Conservation (phyloP, 2,888 invertebrate species). For the Nephrotoma guestfalica region DNA sequence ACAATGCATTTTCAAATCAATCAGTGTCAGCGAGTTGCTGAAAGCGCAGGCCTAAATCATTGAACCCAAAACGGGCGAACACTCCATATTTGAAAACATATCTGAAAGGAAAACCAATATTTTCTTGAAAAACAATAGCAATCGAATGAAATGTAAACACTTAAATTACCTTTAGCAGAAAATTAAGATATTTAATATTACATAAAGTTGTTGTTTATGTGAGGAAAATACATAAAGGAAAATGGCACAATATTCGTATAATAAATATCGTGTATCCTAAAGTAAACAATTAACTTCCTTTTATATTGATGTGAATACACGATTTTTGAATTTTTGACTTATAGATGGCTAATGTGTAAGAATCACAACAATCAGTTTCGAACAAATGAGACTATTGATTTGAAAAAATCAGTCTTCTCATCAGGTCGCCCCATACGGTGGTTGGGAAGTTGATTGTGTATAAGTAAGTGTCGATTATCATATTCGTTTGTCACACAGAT, state of each 20-base stretch:
- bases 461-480: too few relatives aligned
- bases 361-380: too few relatives aligned
- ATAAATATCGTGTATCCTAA: background rate
- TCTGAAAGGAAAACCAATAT: background rate
- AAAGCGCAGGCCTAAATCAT: background rate
- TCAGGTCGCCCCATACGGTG: too few relatives aligned
- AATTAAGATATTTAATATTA: background rate
- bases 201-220: background rate
- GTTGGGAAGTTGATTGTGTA: too few relatives aligned
- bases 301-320: too few relatives aligned
- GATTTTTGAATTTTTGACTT: too few relatives aligned
- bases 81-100: background rate
- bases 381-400: too few relatives aligned
- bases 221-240: background rate
- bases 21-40: background rate
- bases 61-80: background rate
- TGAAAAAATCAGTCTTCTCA: too few relatives aligned
- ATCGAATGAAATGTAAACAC: background rate
- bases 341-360: too few relatives aligned
- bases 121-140: background rate
- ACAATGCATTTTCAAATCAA: background rate
- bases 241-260: background rate
- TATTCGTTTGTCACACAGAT: too few relatives aligned
- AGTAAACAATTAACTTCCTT: too few relatives aligned
- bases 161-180: background rate